phyloP scores from a whole-genome alignment of 2,113 vertebrate species.

The Chlorocebus sabaeus region DNA sequence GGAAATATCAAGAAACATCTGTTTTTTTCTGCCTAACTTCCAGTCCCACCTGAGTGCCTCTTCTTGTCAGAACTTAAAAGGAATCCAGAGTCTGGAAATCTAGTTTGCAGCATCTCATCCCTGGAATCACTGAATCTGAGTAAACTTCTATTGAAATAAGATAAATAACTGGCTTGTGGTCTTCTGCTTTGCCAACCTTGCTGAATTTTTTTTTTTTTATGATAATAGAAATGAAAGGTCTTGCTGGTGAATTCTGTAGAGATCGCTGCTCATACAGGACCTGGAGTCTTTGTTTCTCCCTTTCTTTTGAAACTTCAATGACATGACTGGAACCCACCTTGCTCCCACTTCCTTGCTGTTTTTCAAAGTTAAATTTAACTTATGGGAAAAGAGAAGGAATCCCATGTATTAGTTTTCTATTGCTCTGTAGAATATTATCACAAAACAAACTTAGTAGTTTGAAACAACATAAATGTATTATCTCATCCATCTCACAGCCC shows the following conservation, averaged over 20 bases:
- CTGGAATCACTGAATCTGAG: neutral
- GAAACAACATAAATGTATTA: neutral
- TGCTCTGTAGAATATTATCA: neutral
- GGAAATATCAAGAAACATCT: neutral
- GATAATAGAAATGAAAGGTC: neutral
- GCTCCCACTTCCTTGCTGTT: neutral
- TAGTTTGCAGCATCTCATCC: neutral
- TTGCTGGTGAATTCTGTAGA: neutral
- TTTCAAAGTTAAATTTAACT: neutral
- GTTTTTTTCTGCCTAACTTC: neutral
- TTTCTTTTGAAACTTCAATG: neutral
- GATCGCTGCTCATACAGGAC: neutral
- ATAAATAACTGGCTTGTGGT: neutral
- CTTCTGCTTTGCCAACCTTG: neutral
- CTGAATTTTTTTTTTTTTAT: neutral
- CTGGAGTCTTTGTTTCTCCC: neutral
- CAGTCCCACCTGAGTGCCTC: neutral
- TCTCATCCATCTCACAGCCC: neutral
- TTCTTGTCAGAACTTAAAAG: neutral
- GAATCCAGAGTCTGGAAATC: neutral
- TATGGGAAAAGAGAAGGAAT: neutral
- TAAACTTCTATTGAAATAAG: neutral
- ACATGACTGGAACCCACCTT: neutral
- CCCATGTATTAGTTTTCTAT: neutral
- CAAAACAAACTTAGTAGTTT: neutral